A percentile compares a stretch with the other conserved stretches of the same genome.
Evolutionary conservation across 2,888 invertebrate genomes (phyloP).

Genomic region (Hipparchia semele): DNA sequence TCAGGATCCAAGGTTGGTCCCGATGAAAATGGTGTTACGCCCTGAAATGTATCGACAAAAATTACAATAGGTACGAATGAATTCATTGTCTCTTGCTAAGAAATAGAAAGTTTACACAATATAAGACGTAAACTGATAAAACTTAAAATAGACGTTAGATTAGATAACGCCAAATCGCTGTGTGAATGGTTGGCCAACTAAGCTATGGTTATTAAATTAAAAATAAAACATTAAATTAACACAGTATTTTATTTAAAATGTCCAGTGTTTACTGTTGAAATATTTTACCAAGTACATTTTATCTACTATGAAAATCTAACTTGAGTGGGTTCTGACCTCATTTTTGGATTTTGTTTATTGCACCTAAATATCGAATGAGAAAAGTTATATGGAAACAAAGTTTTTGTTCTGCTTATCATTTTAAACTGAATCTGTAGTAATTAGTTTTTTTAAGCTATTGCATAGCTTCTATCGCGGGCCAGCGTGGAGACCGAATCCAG

Average conservation of each 20-base stretch:
- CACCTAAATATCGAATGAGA: background rate
- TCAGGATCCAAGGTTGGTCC: background rate
- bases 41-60: constrained; percentile 10
- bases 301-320: too few species aligned
- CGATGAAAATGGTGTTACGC: background rate
- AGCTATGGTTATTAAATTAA: constrained; percentile 10
- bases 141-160: constrained; percentile 21
- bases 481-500: too few species aligned
- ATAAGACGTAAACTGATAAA: constrained; percentile 15
- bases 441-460: too few species aligned
- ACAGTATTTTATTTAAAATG: background rate
- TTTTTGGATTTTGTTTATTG: background rate
- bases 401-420: too few species aligned
- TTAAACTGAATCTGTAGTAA: too few species aligned
- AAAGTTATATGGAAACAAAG: too few species aligned
- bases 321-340: background rate
- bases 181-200: constrained; percentile 11
- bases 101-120: constrained; percentile 21
- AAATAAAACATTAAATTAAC: constrained; percentile 1
- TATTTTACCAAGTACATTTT: background rate
- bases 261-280: background rate
- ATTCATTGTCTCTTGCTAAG: constrained; percentile 15
- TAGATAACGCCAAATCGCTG: constrained; percentile 19
- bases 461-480: too few species aligned
- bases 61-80: constrained; percentile 8